Conservation (phyloP, 2,888 invertebrate genomes). For the Protonemura montana region DNA sequence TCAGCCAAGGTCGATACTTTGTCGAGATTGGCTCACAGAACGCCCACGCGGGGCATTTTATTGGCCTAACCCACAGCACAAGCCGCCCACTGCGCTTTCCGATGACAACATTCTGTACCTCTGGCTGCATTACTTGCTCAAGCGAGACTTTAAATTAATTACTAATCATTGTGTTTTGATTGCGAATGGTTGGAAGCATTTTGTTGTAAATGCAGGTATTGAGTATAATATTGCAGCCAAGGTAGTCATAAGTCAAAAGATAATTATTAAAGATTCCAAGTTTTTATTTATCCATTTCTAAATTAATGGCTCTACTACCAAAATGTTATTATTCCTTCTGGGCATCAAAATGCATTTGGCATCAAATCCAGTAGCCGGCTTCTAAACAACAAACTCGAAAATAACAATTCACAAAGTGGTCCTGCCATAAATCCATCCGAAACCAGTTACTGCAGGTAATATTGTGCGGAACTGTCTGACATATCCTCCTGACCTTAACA, state of each 20-base stretch:
- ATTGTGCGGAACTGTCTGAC: neutral
- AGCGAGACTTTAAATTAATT: neutral
- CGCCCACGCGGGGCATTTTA: neutral
- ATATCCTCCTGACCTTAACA: neutral
- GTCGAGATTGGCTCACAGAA: neutral
- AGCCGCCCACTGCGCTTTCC: neutral
- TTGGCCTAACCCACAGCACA: neutral
- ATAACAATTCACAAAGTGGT: neutral
- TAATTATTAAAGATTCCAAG: neutral
- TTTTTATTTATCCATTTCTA: no score
- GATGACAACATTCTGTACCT: neutral
- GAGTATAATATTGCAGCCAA: neutral
- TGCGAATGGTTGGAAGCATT: neutral
- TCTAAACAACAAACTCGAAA: neutral
- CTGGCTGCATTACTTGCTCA: neutral
- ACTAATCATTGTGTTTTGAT: neutral
- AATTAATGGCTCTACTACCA: no score
- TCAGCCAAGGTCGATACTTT: neutral
- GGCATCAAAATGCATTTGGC: neutral
- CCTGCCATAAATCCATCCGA: neutral
- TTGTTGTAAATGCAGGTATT: neutral
- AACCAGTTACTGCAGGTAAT: neutral
- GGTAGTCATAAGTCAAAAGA: neutral
- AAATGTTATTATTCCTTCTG: neutral
- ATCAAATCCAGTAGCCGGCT: neutral